A percentile compares a stretch with the other conserved stretches of the same genome.
These are phyloP conservation scores for Lycia hirtaria DNA, from an alignment of 2,888 invertebrate genomes.

Conservation along the genomic window DNA sequence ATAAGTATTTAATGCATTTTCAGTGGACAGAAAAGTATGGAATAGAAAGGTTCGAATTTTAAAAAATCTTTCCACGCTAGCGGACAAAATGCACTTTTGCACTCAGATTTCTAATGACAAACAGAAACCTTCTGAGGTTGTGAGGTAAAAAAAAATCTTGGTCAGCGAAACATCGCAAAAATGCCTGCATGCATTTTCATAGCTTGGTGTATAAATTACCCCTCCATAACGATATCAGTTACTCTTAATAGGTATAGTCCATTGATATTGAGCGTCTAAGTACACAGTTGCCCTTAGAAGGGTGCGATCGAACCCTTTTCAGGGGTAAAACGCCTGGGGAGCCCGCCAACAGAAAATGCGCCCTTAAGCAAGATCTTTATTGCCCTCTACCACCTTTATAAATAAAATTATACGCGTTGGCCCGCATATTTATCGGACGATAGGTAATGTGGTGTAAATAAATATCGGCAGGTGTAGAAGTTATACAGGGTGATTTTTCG, in stretches of 20 bases:
- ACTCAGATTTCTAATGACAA: too few relatives aligned
- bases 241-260: slow-evolving; percentile 22
- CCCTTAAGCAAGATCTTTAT: slow-evolving; percentile 52
- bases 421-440: slow-evolving; percentile 35
- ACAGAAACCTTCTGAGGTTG: too few relatives aligned
- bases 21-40: too few relatives aligned
- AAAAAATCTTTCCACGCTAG: too few relatives aligned
- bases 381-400: slow-evolving; percentile 40
- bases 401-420: slow-evolving; percentile 39
- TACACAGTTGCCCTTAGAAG: slow-evolving; percentile 21
- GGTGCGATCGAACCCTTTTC: slow-evolving; percentile 49
- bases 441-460: slow-evolving; percentile 23
- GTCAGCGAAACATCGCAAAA: background rate
- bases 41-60: too few relatives aligned
- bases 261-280: slow-evolving; percentile 23
- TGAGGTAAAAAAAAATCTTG: background rate
- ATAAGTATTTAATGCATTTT: too few relatives aligned
- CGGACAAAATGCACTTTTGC: too few relatives aligned
- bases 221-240: slow-evolving; percentile 7
- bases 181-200: background rate
- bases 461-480: slow-evolving; percentile 21
- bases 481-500: slow-evolving; percentile 3
- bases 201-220: slow-evolving; percentile 9
- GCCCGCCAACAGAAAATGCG: slow-evolving; percentile 42
- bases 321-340: slow-evolving; percentile 47